A percentile compares a stretch with the other conserved stretches of the same genome.
Conservation (phyloP, 2,113 vertebrate genomes). For the Sciurus niger region DNA sequence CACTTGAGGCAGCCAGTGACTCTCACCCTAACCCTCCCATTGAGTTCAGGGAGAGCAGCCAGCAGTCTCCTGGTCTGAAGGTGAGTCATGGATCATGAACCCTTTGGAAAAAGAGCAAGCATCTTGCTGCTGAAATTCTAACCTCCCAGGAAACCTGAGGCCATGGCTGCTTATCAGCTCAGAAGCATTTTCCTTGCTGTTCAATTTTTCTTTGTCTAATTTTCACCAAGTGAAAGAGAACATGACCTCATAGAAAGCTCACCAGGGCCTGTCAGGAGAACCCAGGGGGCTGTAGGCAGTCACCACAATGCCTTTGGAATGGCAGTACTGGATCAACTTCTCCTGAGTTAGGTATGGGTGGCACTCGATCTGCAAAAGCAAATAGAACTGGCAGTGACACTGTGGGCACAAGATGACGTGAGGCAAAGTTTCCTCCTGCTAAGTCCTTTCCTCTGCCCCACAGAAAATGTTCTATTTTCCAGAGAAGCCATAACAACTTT, state of each 20-base stretch:
- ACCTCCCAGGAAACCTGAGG: neutral
- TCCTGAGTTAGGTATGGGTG: constrained; percentile 97
- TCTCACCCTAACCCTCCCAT: too few relatives aligned
- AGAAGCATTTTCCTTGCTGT: neutral
- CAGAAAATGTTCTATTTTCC: neutral
- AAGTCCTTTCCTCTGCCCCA: neutral
- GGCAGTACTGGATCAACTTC: constrained; percentile 94
- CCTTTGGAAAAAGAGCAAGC: neutral
- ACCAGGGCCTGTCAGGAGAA: constrained; percentile 97
- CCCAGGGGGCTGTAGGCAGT: constrained; percentile 97
- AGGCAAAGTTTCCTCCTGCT: neutral
- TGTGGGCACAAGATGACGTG: neutral
- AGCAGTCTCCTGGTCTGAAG: neutral
- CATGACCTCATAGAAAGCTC: neutral
- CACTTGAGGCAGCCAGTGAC: neutral
- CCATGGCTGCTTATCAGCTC: neutral
- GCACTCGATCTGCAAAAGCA: constrained; percentile 91
- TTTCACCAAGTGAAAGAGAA: neutral
- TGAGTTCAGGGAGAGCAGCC: neutral
- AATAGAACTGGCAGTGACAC: neutral
- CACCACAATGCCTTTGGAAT: constrained; percentile 93
- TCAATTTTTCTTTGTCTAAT: neutral
- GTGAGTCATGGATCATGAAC: neutral
- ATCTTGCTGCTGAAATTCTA: neutral
- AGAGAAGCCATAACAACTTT: neutral